A percentile compares a stretch with the other conserved stretches of the same genome.
These are phyloP conservation scores for Neodiprion pinetum DNA, from an alignment of 1,140 invertebrate species.

Conservation along the genomic window DNA sequence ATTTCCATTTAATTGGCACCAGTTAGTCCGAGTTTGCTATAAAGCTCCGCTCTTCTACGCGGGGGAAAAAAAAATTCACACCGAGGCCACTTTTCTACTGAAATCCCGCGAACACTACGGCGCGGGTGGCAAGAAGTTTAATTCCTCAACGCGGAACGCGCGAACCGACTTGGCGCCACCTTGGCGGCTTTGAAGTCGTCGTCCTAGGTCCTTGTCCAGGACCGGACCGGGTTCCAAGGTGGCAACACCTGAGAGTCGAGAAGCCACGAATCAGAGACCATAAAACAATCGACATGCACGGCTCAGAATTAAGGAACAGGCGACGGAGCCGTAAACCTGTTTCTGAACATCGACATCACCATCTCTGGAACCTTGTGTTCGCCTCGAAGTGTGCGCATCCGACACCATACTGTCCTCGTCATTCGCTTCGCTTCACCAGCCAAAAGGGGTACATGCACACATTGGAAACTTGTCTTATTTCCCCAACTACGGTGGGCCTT, in stretches of 20 bases:
- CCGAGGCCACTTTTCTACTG: not conserved
- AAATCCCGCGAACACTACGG: not conserved
- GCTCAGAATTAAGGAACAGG: slow-evolving; percentile 22
- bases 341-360: slow-evolving; percentile 16
- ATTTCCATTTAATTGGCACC: slow-evolving; percentile 3
- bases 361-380: not conserved
- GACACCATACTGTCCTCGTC: not conserved
- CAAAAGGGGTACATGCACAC: no score
- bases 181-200: slow-evolving; percentile 20
- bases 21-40: no score
- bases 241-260: not conserved
- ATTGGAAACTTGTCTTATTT: no score
- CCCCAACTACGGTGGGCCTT: no score
- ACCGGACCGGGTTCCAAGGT: not conserved
- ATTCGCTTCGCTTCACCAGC: no score
- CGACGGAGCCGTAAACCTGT: slow-evolving; percentile 35
- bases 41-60: no score
- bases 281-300: slow-evolving; percentile 40
- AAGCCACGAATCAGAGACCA: slow-evolving; percentile 15
- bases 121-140: not conserved
- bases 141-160: slow-evolving; percentile 5
- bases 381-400: slow-evolving; percentile 10
- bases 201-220: slow-evolving; percentile 9
- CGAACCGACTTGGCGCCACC: slow-evolving; percentile 32
- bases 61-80: no score